Base-by-base conservation (phyloP, 2,113 vertebrate genomes). In the Scomber scombrus region DNA sequence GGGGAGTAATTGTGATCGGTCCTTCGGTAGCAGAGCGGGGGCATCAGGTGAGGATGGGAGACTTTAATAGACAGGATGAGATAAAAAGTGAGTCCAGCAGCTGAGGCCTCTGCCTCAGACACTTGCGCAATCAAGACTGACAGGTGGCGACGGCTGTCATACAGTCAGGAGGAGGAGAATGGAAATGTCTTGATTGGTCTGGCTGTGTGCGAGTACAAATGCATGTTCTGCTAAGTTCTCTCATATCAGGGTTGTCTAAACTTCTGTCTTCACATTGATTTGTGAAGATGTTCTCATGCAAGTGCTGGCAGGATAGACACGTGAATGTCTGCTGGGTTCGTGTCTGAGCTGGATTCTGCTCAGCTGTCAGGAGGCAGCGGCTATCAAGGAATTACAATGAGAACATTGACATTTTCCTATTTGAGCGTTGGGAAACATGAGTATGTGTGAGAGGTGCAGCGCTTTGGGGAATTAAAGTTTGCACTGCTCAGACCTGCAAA, bases 31-130 rank as follows among this genome's bases (percentile, higher is more conserved):
- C 3, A 40, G 34, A 40, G 34, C 34, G 9, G 2, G 75, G 79
- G 75, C 75, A 75, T 56, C 84, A 86, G 84, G 84, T 86, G 84
- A 82, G 61, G 52, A 71, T 13, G 31, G 18, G 15, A 43, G 19
- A 40, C 46, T 54, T 52, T 78, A 75, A 86, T 74, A 43, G 60
- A 60, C 65, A 14, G 13, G 16, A 23, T 34, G 34, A 50, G 60
- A 75, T 56, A 46, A 71, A 26, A 66, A 11, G 49, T 1, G 46
- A 79, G 70, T 34, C 54, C 26, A 66, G 31, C 80, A 86, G 79
- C 71, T 86, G 84, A 62, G 84, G 47, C 75, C 72, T 47, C 26
- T 14, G 57, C 46, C 43, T 26, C 46, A 21, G 11, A 56, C 1
- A 1, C 29, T 19, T 3, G 5, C 18, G 45, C 57, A 31, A 21